Evolutionary conservation across 2,797 vertebrate species (phyloP).

Genomic region (Selene dorsalis): DNA sequence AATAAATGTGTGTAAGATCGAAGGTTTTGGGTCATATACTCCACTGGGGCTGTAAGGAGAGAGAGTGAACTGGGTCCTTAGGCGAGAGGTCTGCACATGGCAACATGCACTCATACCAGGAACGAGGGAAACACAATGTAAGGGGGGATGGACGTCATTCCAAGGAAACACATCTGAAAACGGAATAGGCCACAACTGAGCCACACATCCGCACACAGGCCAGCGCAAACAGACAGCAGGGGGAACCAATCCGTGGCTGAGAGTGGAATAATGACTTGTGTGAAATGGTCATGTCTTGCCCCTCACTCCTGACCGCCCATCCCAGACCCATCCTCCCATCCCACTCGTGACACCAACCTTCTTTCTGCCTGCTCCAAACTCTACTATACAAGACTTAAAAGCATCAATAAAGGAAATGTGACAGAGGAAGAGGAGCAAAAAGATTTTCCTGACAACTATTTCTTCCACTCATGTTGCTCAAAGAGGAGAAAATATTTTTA

Average conservation of each 20-base stretch:
- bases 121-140: conserved; percentile 60
- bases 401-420: conserved; percentile 9
- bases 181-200: conserved; percentile 58
- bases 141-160: conserved; percentile 58
- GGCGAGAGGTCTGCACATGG: conserved; percentile 74
- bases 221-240: conserved; percentile 67
- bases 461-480: not conserved
- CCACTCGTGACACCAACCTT: conserved; percentile 14
- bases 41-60: conserved; percentile 74
- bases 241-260: conserved; percentile 52
- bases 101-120: conserved; percentile 75
- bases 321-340: not conserved
- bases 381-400: conserved; percentile 1
- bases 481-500: not conserved
- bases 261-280: conserved; percentile 34
- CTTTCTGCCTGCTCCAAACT: conserved; percentile 16
- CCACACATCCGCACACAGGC: conserved; percentile 46
- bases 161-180: conserved; percentile 57
- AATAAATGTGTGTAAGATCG: conserved; percentile 24
- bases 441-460: not conserved
- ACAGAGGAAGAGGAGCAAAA: not conserved
- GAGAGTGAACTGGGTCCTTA: conserved; percentile 81
- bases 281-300: conserved; percentile 37
- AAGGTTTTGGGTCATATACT: conserved; percentile 52
- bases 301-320: conserved; percentile 11